Conservation (phyloP, 2,797 vertebrate species). For the Melanotaenia pygmaea region DNA sequence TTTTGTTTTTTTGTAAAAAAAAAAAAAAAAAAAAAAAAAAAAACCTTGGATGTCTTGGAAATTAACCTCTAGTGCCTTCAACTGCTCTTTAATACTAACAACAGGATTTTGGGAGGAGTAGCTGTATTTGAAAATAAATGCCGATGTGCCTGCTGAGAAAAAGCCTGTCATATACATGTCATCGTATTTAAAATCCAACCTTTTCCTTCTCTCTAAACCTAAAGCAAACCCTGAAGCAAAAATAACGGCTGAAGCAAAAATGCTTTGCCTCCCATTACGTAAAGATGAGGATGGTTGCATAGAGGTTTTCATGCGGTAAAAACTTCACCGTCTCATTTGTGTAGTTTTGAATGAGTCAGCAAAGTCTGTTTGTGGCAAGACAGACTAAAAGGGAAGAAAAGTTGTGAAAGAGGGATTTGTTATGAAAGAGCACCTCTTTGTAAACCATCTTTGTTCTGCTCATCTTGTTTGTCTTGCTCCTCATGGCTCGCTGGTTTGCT, state of each 20-base stretch:
- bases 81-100: conserved; percentile 6
- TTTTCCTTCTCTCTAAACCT: neutral
- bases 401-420: conserved; percentile 52
- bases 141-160: neutral
- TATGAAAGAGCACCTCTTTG: conserved; percentile 57
- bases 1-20: neutral
- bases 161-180: neutral
- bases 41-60: neutral
- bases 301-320: neutral
- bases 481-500: conserved; percentile 11
- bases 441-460: conserved; percentile 27
- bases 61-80: neutral
- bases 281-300: neutral
- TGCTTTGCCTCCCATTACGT: neutral
- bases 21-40: neutral
- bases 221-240: too few relatives aligned
- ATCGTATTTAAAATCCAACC: neutral
- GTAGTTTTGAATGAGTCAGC: conserved; percentile 38
- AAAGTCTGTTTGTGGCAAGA: neutral
- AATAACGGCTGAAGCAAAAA: too few relatives aligned
- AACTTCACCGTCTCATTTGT: neutral
- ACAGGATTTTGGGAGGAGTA: conserved; percentile 1
- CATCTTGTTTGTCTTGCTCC: conserved; percentile 36
- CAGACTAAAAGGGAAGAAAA: neutral
- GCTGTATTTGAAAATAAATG: neutral